Evolutionary conservation across 2,797 vertebrate genomes (phyloP), one percentile per base, ranked within the genome.

Genomic region (Lateolabrax maculatus): DNA sequence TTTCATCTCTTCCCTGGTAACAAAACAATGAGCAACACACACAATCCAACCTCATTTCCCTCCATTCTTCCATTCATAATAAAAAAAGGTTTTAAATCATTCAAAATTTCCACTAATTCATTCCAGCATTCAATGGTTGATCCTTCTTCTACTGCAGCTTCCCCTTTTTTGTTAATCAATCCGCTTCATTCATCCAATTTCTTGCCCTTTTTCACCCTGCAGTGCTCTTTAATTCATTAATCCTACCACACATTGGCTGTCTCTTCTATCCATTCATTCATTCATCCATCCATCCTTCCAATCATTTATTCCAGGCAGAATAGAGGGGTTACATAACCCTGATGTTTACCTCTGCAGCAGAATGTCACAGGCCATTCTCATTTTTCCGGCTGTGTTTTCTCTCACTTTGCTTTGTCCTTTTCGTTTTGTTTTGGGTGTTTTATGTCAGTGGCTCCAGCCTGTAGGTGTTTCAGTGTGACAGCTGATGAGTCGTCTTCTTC

Each of bases 271-370:
- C 51, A 77, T 75, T 9, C 39, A 41, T 61, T 21, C 44, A 56
- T 10, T 18, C 27, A 51, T 46, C 8, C 41, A 80, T 75, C n/a
- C 56, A 77, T 62, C 48, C 67, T 62, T 41, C 6, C 52, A 41
- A 41, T 78, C 44, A 34, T 19, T 36, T 13, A 77, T 80, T 70
- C 78, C 43, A 61, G 62, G 75, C 74, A 77, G 71, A 79, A 39
- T 19, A 39, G 46, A 75, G 36, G 21, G 64, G 74, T 92, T 90
- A 85, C 65, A 36, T 78, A 90, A 92, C 63, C 43, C 29, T 25
- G 36, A 25, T 83, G 83, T 93, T 96, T 96, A 96, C 95, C 95
- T 97, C 94, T 96, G 94, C 91, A 96, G 95, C 83, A 96, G 93
- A 94, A 96, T 91, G 91, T 96, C 95, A 92, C 93, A 97, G 82